These are phyloP conservation scores for Orchesella flavescens DNA, from an alignment of 2,888 invertebrate species.

Conservation along the genomic window DNA sequence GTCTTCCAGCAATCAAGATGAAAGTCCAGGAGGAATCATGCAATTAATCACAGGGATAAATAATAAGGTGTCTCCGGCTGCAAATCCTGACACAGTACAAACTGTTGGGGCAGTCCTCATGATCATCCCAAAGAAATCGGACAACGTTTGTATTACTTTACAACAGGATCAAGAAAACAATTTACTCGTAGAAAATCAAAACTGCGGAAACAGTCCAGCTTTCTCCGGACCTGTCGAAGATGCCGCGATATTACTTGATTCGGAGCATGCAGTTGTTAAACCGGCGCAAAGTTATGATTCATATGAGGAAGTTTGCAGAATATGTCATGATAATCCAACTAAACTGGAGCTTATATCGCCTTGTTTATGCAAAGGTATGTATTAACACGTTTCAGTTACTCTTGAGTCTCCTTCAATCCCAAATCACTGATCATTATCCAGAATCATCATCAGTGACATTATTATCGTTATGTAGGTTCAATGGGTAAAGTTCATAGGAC, in stretches of 20 bases:
- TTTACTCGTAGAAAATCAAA: background rate
- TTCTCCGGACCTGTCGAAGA: background rate
- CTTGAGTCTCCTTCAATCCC: too few species aligned
- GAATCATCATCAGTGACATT: too few species aligned
- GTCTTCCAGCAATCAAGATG: conserved; percentile 10
- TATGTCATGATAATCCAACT: conserved; percentile 71
- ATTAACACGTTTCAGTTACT: background rate
- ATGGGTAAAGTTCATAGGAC: conserved; percentile 71
- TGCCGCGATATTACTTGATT: background rate
- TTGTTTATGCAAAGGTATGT: conserved; percentile 71
- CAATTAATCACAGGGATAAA: conserved; percentile 39
- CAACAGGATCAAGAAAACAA: conserved; percentile 36
- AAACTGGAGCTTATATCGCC: conserved; percentile 68
- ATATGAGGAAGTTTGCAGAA: conserved; percentile 66
- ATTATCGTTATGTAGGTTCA: conserved; percentile 61
- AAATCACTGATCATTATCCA: too few species aligned
- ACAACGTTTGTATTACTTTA: conserved; percentile 30
- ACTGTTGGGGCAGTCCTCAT: conserved; percentile 48
- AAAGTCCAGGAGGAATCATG: conserved; percentile 29
- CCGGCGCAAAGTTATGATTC: conserved; percentile 60
- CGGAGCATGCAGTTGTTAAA: conserved; percentile 8
- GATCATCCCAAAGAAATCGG: conserved; percentile 51
- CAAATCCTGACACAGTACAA: background rate
- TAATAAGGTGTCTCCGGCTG: conserved; percentile 41
- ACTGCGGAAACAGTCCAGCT: background rate